A percentile compares a stretch with the other conserved stretches of the same genome.
phyloP scores from a whole-genome alignment of 2,113 vertebrate species.

The Pangasianodon hypophthalmus region DNA sequence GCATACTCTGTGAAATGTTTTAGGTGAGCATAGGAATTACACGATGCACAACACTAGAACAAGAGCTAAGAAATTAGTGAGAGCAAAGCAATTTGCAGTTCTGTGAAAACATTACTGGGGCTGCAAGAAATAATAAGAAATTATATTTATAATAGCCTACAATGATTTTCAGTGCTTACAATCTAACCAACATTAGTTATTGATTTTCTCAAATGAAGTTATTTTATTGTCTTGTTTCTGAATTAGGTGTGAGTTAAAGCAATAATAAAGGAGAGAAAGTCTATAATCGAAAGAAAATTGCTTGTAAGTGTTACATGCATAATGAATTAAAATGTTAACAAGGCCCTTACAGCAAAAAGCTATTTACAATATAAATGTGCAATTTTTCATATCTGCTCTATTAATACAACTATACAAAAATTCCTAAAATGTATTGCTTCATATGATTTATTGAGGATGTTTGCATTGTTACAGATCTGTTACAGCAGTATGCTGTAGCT shows the following conservation, averaged over 20 bases:
- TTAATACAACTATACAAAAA: not conserved
- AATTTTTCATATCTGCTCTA: not conserved
- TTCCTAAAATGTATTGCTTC: not conserved
- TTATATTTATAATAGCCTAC: not conserved
- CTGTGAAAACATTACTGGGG: not conserved
- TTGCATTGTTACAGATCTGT: not conserved
- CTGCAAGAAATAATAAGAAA: not conserved
- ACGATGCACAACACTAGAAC: not conserved
- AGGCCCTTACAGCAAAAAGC: not conserved
- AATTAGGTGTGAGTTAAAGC: not conserved
- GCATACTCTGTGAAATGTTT: slow-evolving; percentile 1
- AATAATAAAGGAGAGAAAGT: not conserved
- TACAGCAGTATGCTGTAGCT: not conserved
- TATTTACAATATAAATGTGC: not conserved
- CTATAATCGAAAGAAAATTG: slow-evolving; percentile 2
- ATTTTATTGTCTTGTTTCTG: slow-evolving; percentile 17
- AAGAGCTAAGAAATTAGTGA: not conserved
- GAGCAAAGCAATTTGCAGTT: slow-evolving; percentile 9
- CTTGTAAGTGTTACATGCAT: not conserved
- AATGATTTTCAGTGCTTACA: slow-evolving; percentile 17
- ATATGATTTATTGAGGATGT: not conserved
- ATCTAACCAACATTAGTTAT: slow-evolving; percentile 1
- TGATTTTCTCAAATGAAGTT: slow-evolving; percentile 6
- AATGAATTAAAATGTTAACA: slow-evolving; percentile 1
- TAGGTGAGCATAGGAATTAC: not conserved